A percentile compares a stretch with the other conserved stretches of the same genome.
phyloP scores from a whole-genome alignment of 2,888 invertebrate genomes.

The Laspeyria flexula region DNA sequence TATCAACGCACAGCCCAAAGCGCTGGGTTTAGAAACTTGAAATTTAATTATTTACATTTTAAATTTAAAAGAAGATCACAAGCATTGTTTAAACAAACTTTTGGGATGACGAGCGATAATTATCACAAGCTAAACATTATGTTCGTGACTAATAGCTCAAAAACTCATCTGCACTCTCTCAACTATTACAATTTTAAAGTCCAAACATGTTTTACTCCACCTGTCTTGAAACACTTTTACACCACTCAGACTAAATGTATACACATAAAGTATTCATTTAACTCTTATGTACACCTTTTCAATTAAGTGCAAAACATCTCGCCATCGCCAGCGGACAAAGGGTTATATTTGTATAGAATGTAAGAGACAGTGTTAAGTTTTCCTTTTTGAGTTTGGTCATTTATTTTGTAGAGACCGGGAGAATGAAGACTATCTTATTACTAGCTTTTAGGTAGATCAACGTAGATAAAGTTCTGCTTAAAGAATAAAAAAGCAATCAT shows the following conservation, averaged over 20 bases:
- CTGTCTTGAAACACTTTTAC: constrained; percentile 1
- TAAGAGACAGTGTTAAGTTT: not conserved
- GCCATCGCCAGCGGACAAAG: not conserved
- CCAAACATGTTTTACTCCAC: constrained; percentile 1
- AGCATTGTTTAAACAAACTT: too few species aligned
- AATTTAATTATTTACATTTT: too few species aligned
- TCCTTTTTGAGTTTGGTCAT: not conserved
- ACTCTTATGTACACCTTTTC: not conserved
- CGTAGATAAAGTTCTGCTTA: too few species aligned
- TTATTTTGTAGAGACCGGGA: too few species aligned
- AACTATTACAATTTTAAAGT: constrained; percentile 5
- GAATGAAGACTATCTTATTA: too few species aligned
- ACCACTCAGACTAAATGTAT: not conserved
- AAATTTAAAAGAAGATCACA: too few species aligned
- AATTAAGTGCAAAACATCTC: constrained; percentile 2
- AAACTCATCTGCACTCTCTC: constrained; percentile 1
- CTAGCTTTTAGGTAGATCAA: too few species aligned
- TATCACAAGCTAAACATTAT: not conserved
- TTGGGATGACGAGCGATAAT: too few species aligned
- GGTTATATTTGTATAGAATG: not conserved
- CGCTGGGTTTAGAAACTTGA: too few species aligned
- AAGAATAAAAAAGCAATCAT: too few species aligned
- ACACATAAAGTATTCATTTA: not conserved
- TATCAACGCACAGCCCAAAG: too few species aligned
- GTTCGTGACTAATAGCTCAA: not conserved